A percentile compares a stretch with the other conserved stretches of the same genome.
Evolutionary conservation across 2,888 invertebrate genomes (phyloP).

Genomic region (Mystacides longicornis): DNA sequence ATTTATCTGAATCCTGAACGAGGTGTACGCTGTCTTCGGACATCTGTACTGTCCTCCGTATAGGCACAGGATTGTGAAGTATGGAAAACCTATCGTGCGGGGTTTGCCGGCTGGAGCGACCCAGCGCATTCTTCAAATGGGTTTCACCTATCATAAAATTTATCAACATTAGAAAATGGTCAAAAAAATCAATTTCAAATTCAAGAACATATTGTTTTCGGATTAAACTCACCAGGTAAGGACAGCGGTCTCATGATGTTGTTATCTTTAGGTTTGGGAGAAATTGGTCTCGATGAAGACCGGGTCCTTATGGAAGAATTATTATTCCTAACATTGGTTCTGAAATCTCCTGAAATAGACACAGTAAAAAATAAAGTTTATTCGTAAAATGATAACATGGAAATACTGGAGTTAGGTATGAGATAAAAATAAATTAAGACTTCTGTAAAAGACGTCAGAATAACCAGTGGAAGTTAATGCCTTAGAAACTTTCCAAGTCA

Average conservation of each 20-base stretch:
- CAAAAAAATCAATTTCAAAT: not conserved
- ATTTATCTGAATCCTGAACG: constrained; percentile 37
- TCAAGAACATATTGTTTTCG: not conserved
- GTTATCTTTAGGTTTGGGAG: constrained; percentile 21
- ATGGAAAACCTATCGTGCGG: constrained; percentile 41
- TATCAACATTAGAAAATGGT: not conserved
- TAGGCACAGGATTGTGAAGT: constrained; percentile 40
- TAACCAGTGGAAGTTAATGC: too few species aligned
- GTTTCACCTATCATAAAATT: constrained; percentile 37
- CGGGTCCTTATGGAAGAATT: constrained; percentile 18
- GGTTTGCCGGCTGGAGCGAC: constrained; percentile 34
- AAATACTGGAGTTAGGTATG: too few species aligned
- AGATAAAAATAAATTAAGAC: too few species aligned
- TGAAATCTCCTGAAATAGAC: constrained; percentile 20
- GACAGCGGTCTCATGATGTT: constrained; percentile 22
- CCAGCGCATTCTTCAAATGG: constrained; percentile 41
- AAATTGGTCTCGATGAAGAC: constrained; percentile 22
- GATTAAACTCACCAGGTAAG: constrained; percentile 19
- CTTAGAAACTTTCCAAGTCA: too few species aligned
- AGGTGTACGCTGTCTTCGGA: constrained; percentile 28
- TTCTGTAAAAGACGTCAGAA: too few species aligned
- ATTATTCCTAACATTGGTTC: constrained; percentile 23
- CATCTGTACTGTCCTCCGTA: constrained; percentile 33
- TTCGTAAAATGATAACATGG: too few species aligned
- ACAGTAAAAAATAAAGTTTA: not conserved